These are phyloP conservation scores for Onthophagus sagittarius DNA, from an alignment of 2,888 invertebrate genomes.

Conservation along the genomic window DNA sequence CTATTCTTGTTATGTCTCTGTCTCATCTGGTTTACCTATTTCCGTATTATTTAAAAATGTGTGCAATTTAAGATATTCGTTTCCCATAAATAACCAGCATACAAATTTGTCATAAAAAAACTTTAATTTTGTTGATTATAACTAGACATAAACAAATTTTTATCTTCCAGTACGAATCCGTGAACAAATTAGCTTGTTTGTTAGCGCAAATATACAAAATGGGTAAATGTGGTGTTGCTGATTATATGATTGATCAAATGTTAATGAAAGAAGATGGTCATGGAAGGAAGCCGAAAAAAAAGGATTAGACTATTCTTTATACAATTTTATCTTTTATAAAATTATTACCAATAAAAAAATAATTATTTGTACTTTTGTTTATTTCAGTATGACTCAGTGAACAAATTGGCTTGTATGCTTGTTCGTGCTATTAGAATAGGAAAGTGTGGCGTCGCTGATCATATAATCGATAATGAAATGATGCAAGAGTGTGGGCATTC, in stretches of 20 bases:
- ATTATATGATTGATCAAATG: constrained; percentile 15
- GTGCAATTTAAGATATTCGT: too few relatives aligned
- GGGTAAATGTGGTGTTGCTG: constrained; percentile 12
- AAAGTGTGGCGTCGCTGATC: background rate
- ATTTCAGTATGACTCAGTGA: background rate
- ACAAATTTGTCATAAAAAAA: too few relatives aligned
- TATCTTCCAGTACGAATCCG: background rate
- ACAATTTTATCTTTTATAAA: background rate
- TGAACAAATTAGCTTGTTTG: background rate
- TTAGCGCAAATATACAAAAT: background rate
- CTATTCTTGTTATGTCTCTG: too few relatives aligned
- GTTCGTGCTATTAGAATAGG: background rate
- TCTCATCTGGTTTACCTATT: too few relatives aligned
- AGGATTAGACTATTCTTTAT: too few relatives aligned
- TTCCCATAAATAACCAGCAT: too few relatives aligned
- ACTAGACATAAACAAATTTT: background rate
- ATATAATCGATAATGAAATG: background rate
- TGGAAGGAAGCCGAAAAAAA: background rate
- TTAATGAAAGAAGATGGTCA: background rate
- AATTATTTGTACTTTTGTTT: background rate
- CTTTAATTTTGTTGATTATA: too few relatives aligned
- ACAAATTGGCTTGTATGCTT: background rate
- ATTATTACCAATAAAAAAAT: background rate
- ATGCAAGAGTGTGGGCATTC: background rate
- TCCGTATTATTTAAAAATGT: too few relatives aligned